Evolutionary conservation across 1,140 invertebrate species (phyloP).

Genomic region (Drosophila eugracilis): DNA sequence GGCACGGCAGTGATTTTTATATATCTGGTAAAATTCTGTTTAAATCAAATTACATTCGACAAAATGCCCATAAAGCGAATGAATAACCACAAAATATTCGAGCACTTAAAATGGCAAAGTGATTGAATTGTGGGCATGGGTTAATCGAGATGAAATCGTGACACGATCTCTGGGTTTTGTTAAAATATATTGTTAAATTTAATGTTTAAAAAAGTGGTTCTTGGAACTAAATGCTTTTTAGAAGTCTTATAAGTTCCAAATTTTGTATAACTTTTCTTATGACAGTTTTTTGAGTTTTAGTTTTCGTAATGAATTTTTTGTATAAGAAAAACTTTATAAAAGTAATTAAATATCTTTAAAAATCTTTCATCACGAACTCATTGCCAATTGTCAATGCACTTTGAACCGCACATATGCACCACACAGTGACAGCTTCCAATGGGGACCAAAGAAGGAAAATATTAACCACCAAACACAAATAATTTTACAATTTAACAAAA

Average conservation of each 20-base stretch:
- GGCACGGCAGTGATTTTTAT: slow-evolving; percentile 47
- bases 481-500: background rate
- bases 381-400: slow-evolving; percentile 17
- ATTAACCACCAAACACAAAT: background rate
- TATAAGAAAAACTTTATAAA: background rate
- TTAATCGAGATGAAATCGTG: slow-evolving; percentile 7
- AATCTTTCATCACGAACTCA: slow-evolving; percentile 7
- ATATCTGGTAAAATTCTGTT: slow-evolving; percentile 31
- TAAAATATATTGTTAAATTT: background rate
- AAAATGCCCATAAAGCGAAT: slow-evolving; percentile 76
- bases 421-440: slow-evolving; percentile 23
- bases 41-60: slow-evolving; percentile 76
- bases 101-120: slow-evolving; percentile 77
- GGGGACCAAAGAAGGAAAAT: slow-evolving; percentile 12
- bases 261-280: too few relatives aligned
- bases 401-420: slow-evolving; percentile 3
- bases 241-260: too few relatives aligned
- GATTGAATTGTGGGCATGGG: slow-evolving; percentile 70
- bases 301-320: too few relatives aligned
- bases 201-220: background rate
- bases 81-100: slow-evolving; percentile 75
- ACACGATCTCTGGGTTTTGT: slow-evolving; percentile 2
- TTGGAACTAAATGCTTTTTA: too few relatives aligned
- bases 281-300: too few relatives aligned
- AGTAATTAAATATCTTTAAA: background rate